A percentile compares a stretch with the other conserved stretches of the same genome.
These are phyloP conservation scores for Tiaroga cobitis DNA, from an alignment of 2,797 vertebrate genomes.

Conservation along the genomic window DNA sequence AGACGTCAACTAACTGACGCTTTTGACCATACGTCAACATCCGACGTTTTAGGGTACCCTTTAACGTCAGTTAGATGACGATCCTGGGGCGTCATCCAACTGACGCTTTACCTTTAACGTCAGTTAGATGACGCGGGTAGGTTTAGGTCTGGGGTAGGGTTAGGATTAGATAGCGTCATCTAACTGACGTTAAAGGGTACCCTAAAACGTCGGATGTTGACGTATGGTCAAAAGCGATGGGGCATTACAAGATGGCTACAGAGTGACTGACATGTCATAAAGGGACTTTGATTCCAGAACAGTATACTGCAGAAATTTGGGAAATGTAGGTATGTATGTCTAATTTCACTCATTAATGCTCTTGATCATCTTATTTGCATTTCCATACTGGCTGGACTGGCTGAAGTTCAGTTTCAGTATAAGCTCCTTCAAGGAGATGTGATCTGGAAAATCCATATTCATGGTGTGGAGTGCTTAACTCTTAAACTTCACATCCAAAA, in stretches of 20 bases:
- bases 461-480: conserved; percentile 6
- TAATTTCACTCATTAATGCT: not conserved
- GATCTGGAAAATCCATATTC: conserved; percentile 19
- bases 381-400: not conserved
- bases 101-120: no score
- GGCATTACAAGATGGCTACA: not conserved
- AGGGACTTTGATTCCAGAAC: not conserved
- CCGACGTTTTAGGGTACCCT: no score
- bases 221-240: no score
- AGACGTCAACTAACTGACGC: no score
- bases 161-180: no score
- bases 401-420: not conserved
- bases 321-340: not conserved
- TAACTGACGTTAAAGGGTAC: no score
- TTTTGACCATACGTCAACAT: no score
- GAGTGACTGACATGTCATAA: not conserved
- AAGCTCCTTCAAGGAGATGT: not conserved
- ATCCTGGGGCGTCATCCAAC: no score
- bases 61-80: no score
- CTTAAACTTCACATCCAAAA: conserved; percentile 5
- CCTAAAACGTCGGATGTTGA: no score
- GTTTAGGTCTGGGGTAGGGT: no score
- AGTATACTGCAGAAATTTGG: not conserved
- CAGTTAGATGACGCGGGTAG: no score
- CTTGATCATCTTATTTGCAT: not conserved